Evolutionary conservation across 2,888 invertebrate species (phyloP).

Genomic region (Rhingia campestris): DNA sequence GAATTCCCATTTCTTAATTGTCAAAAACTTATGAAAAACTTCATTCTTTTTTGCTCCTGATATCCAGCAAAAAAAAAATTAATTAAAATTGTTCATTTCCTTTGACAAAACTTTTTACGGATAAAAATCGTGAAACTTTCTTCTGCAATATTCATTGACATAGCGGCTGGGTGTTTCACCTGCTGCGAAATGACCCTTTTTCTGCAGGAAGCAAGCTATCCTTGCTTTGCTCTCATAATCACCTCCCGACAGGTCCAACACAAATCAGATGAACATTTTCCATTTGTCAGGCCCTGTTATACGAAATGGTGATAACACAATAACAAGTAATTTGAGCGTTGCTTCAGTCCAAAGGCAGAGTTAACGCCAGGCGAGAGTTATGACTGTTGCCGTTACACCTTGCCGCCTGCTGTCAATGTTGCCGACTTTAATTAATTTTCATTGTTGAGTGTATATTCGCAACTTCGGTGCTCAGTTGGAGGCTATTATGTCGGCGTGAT

Average conservation of each 20-base stretch:
- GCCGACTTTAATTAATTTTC: conserved; percentile 71
- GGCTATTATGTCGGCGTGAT: conserved; percentile 43
- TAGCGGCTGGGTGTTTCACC: conserved; percentile 18
- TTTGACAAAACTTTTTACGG: conserved; percentile 36
- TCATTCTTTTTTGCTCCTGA: neutral
- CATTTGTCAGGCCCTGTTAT: conserved; percentile 59
- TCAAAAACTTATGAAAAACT: conserved; percentile 61
- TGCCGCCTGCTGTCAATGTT: conserved; percentile 53
- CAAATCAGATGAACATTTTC: conserved; percentile 60
- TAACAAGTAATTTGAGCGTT: conserved; percentile 69
- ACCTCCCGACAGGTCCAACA: conserved; percentile 16
- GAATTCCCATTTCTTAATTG: conserved; percentile 63
- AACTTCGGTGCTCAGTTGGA: conserved; percentile 44
- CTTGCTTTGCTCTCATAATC: conserved; percentile 19
- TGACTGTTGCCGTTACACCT: conserved; percentile 35
- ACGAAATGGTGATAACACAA: conserved; percentile 62
- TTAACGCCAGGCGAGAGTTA: conserved; percentile 28
- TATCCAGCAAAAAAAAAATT: conserved; percentile 42
- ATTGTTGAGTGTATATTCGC: conserved; percentile 51
- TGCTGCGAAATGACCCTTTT: conserved; percentile 50
- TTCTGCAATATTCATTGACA: conserved; percentile 16
- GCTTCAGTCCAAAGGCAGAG: conserved; percentile 44
- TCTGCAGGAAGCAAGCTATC: neutral
- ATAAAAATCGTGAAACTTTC: conserved; percentile 48
- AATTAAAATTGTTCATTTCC: conserved; percentile 61